These are phyloP conservation scores for Cynopterus brachyotis DNA, from an alignment of 2,113 vertebrate genomes.

Conservation along the genomic window DNA sequence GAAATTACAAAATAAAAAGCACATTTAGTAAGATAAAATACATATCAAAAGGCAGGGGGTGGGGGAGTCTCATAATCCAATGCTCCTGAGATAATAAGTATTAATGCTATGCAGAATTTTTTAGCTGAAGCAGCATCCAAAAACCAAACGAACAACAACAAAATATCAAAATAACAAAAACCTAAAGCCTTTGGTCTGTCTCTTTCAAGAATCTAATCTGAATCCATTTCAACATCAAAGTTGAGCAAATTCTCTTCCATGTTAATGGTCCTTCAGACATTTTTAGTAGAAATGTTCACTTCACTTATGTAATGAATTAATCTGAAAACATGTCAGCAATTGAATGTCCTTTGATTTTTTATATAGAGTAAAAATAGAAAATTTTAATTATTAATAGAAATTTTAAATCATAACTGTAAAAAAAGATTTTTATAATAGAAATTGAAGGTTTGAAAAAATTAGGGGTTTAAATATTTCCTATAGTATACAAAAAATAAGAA, in stretches of 20 bases:
- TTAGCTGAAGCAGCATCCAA: neutral
- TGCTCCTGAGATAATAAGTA: conserved; percentile 25
- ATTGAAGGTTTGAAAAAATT: neutral
- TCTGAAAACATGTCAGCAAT: neutral
- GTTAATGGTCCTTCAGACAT: neutral
- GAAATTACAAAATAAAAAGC: conserved; percentile 64
- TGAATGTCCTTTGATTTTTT: neutral
- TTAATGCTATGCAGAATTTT: neutral
- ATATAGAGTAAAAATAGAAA: neutral
- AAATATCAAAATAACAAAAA: neutral
- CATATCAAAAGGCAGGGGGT: conserved; percentile 14
- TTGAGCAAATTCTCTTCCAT: neutral
- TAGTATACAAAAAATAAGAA: neutral
- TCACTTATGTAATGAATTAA: neutral
- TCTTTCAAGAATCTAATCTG: neutral
- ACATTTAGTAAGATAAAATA: conserved; percentile 58
- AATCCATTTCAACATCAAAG: neutral
- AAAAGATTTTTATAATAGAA: neutral
- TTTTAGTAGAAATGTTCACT: neutral
- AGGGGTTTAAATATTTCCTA: neutral
- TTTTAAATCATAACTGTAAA: neutral
- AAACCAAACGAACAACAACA: neutral
- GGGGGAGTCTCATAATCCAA: neutral
- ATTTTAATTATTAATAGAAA: neutral
- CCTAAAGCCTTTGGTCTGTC: neutral